Evolutionary conservation across 2,113 vertebrate species (phyloP).

Genomic region (Empidonax alnorum): DNA sequence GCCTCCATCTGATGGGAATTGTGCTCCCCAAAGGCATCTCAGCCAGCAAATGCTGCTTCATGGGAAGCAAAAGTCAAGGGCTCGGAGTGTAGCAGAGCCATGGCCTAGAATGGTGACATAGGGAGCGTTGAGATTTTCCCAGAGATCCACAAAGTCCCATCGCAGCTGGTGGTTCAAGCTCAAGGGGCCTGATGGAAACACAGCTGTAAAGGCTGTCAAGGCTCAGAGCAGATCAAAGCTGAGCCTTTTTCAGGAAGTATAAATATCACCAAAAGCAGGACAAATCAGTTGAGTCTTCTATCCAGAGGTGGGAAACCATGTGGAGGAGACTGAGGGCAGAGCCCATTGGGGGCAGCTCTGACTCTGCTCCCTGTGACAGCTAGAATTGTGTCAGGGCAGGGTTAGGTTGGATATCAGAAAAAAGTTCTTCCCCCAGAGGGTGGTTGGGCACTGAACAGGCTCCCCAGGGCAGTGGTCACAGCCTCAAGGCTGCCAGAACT

Average conservation of each 20-base stretch:
- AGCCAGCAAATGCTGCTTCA: neutral
- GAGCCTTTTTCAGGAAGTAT: neutral
- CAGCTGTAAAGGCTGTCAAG: neutral
- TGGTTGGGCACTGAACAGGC: neutral
- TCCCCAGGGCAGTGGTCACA: neutral
- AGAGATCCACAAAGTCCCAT: neutral
- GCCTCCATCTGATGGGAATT: rapidly evolving
- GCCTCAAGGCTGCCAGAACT: neutral
- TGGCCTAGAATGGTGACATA: rapidly evolving
- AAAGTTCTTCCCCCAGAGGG: neutral
- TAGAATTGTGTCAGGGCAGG: neutral
- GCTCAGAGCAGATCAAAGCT: neutral
- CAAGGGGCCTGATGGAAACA: neutral
- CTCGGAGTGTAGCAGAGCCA: neutral
- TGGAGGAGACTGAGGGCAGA: neutral
- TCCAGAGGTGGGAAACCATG: too few relatives aligned
- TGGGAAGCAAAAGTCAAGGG: neutral
- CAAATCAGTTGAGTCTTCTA: neutral
- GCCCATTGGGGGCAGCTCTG: neutral
- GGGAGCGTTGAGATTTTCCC: rapidly evolving
- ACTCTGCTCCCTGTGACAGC: neutral
- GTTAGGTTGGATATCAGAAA: neutral
- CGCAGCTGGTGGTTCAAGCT: neutral
- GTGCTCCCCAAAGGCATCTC: neutral
- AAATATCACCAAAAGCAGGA: neutral